Evolutionary conservation across 2,888 invertebrate genomes (phyloP).

Genomic region (Euplexia lucipara): DNA sequence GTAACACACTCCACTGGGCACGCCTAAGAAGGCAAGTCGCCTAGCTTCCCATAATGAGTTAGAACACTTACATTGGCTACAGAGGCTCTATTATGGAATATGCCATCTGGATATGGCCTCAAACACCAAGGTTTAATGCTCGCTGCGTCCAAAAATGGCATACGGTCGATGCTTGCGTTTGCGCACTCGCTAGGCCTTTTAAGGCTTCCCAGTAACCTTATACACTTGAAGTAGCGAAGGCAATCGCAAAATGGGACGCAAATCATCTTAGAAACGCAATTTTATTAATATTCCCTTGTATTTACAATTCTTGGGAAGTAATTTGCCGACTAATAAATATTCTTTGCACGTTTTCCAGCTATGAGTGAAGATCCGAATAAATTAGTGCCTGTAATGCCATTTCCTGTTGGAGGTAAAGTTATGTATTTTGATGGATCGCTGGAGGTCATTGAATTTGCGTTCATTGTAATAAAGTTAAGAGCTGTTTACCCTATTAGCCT

Average conservation of each 20-base stretch:
- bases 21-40: slow-evolving; percentile 21
- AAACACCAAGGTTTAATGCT: slow-evolving; percentile 75
- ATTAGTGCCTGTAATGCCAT: slow-evolving; percentile 41
- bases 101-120: slow-evolving; percentile 68
- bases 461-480: slow-evolving; percentile 7
- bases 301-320: slow-evolving; percentile 14
- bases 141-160: slow-evolving; percentile 83
- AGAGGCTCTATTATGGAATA: slow-evolving; percentile 65
- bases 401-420: slow-evolving; percentile 50
- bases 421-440: slow-evolving; percentile 49
- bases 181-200: slow-evolving; percentile 82
- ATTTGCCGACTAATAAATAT: slow-evolving; percentile 45
- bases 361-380: slow-evolving; percentile 51
- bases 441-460: slow-evolving; percentile 53
- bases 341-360: slow-evolving; percentile 47
- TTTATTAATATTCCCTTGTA: slow-evolving; percentile 28
- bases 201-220: slow-evolving; percentile 83
- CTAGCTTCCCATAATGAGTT: slow-evolving; percentile 56
- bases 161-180: slow-evolving; percentile 74
- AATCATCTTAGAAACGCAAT: slow-evolving; percentile 53
- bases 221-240: slow-evolving; percentile 74
- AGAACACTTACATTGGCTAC: slow-evolving; percentile 55
- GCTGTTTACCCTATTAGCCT: not conserved
- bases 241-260: slow-evolving; percentile 74
- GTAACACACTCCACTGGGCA: not conserved